Evolutionary conservation across 2,113 vertebrate genomes (phyloP).

Genomic region (Nibea albiflora): DNA sequence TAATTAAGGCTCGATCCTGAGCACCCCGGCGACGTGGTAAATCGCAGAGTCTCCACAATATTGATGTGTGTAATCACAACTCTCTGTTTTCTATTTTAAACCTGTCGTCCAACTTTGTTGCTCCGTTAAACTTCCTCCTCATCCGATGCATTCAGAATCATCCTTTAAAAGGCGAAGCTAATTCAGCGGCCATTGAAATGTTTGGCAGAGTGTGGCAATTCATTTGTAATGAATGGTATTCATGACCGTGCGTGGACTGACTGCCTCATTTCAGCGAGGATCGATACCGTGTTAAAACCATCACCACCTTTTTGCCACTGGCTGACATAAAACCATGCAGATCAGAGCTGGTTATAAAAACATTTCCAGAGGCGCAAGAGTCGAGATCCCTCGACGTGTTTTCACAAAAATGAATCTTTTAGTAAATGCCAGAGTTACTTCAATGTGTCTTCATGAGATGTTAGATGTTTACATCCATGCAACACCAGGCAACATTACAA

Average conservation of each 20-base stretch:
- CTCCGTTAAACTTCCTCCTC: constrained; percentile 7
- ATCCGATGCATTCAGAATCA: not conserved
- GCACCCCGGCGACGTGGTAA: not conserved
- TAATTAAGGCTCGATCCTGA: constrained; percentile 4
- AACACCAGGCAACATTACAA: no score
- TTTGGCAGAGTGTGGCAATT: constrained; percentile 37
- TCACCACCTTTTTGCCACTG: constrained; percentile 43
- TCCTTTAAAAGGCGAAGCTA: constrained; percentile 33
- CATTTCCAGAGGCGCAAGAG: not conserved
- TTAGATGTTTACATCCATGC: no score
- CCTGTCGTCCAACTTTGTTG: not conserved
- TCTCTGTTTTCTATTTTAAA: constrained; percentile 19
- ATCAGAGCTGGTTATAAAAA: constrained; percentile 30
- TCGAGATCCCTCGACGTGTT: not conserved
- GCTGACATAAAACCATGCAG: constrained; percentile 36
- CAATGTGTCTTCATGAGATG: no score
- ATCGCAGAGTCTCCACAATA: not conserved
- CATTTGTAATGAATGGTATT: constrained; percentile 63
- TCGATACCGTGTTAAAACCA: constrained; percentile 66
- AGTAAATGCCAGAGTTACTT: no score
- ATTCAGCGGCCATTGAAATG: constrained; percentile 9
- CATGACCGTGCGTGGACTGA: constrained; percentile 53
- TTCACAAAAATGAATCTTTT: no score
- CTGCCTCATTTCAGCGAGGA: constrained; percentile 56
- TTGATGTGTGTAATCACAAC: constrained; percentile 1